phyloP scores from a whole-genome alignment of 2,113 vertebrate species.

The Corythornis vintsioides region DNA sequence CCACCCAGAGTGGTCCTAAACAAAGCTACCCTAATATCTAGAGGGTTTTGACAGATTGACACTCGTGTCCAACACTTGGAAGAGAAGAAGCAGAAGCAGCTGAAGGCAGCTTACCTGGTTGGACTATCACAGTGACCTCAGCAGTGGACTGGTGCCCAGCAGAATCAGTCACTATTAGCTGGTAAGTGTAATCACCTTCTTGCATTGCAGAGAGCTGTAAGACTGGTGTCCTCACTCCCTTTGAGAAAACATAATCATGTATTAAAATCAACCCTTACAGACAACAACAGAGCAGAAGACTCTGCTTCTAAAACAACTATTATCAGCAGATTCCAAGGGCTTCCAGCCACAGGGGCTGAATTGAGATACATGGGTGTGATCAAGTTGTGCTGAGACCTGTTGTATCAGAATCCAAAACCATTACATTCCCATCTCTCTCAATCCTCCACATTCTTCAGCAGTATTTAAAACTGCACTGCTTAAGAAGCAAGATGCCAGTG shows the following conservation, averaged over 20 bases:
- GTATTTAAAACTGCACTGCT: background rate
- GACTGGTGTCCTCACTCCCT: conserved; percentile 92
- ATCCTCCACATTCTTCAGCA: background rate
- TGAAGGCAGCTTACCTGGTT: conserved; percentile 84
- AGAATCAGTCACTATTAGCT: conserved; percentile 94
- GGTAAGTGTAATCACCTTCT: conserved; percentile 97
- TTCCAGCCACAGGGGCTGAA: background rate
- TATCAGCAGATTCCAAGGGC: background rate
- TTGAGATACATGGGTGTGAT: background rate
- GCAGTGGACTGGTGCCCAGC: conserved; percentile 91
- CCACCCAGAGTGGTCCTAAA: background rate
- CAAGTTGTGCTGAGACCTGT: background rate
- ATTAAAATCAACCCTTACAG: background rate
- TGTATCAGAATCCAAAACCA: background rate
- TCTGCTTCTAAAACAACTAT: background rate
- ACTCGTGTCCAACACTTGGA: background rate
- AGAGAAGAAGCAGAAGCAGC: background rate
- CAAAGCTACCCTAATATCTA: background rate
- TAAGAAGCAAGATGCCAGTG: background rate
- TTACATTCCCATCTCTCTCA: background rate
- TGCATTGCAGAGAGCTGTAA: conserved; percentile 96
- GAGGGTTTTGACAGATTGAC: background rate
- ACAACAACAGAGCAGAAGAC: background rate
- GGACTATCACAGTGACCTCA: conserved; percentile 95
- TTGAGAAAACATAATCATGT: background rate